Evolutionary conservation across 2,888 invertebrate species (phyloP).

Genomic region (Notodonta dromedarius): DNA sequence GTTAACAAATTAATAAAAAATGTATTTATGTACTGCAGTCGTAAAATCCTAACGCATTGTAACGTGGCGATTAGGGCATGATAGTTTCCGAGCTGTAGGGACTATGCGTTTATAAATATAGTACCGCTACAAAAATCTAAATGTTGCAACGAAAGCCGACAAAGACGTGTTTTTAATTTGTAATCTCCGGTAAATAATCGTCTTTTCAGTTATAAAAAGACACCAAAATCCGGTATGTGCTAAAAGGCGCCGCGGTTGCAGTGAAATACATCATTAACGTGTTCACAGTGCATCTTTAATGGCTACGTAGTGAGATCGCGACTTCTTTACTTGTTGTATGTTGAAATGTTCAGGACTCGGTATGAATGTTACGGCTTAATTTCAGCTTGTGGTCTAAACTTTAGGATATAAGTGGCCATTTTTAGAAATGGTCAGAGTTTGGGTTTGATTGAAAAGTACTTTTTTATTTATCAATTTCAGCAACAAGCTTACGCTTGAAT

Average conservation of each 20-base stretch:
- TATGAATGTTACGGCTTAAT: background rate
- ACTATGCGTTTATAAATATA: no score
- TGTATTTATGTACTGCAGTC: no score
- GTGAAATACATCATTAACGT: slow-evolving; percentile 23
- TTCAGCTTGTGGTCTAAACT: no score
- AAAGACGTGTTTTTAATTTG: background rate
- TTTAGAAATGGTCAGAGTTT: no score
- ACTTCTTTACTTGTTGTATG: background rate
- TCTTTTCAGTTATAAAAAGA: background rate
- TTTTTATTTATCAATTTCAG: no score
- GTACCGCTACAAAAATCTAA: background rate
- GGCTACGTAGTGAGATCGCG: slow-evolving; percentile 11
- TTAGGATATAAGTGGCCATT: no score
- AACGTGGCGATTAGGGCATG: no score
- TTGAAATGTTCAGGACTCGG: no score
- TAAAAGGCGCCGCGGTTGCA: slow-evolving; percentile 12
- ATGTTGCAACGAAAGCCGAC: background rate
- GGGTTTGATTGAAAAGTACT: no score
- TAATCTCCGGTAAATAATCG: background rate
- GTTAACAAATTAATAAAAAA: no score
- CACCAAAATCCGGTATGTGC: background rate
- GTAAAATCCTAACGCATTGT: no score
- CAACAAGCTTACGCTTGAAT: no score
- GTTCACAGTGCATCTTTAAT: slow-evolving; percentile 11
- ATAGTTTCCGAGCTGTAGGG: background rate